A percentile compares a stretch with the other conserved stretches of the same genome.
These are phyloP conservation scores for Pecten maximus DNA, from an alignment of 2,888 invertebrate genomes.

Conservation along the genomic window DNA sequence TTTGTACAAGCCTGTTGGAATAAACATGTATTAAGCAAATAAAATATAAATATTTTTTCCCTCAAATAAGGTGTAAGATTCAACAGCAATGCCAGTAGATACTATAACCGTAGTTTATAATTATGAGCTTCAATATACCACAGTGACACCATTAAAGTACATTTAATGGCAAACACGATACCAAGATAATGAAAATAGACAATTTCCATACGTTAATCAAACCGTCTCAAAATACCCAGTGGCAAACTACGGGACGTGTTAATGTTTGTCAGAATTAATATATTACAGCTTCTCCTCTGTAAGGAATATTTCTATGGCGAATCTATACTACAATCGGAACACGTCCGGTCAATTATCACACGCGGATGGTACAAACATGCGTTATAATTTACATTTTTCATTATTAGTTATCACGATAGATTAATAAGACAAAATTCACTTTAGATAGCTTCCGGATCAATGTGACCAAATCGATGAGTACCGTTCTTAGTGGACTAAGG, in stretches of 20 bases:
- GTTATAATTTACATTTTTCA: background rate
- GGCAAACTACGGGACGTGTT: background rate
- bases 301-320: background rate
- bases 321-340: background rate
- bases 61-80: no score
- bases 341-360: background rate
- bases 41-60: no score
- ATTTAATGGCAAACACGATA: background rate
- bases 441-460: background rate
- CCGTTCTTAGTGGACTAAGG: background rate
- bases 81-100: no score
- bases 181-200: background rate
- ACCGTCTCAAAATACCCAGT: background rate
- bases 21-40: no score
- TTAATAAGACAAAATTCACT: background rate
- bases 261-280: background rate
- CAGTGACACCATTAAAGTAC: background rate
- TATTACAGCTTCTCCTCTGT: background rate
- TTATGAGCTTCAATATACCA: no score
- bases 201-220: background rate
- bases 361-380: slow-evolving; percentile 7
- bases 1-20: no score
- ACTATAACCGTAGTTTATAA: no score
- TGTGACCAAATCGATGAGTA: background rate
- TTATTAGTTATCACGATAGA: background rate